A percentile compares a stretch with the other conserved stretches of the same genome.
These are phyloP conservation scores for Rhinichthys osculus DNA, from an alignment of 2,797 vertebrate genomes.

Conservation along the genomic window DNA sequence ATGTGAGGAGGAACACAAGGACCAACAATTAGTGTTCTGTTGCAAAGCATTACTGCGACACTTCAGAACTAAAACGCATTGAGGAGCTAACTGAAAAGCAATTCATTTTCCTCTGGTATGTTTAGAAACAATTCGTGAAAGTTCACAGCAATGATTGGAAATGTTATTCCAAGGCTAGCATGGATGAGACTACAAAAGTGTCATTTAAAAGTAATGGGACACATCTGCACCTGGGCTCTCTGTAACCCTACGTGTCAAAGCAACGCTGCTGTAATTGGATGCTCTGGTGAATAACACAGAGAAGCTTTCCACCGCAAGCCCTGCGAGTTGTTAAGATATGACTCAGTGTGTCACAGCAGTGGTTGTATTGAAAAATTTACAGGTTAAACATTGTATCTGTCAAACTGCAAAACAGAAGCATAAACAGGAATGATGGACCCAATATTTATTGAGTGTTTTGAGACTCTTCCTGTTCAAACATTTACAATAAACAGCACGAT, in stretches of 20 bases:
- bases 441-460: background rate
- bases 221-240: background rate
- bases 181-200: background rate
- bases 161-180: background rate
- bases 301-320: background rate
- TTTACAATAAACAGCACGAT: background rate
- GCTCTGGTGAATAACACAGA: background rate
- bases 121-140: background rate
- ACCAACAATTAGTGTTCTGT: conserved; percentile 12
- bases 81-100: background rate
- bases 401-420: background rate
- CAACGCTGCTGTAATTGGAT: background rate
- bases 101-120: background rate
- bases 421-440: background rate
- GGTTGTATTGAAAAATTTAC: conserved; percentile 15
- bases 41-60: background rate
- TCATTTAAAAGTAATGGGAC: conserved; percentile 25
- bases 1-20: conserved; percentile 9
- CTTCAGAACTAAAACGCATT: background rate
- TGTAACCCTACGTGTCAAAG: conserved; percentile 14
- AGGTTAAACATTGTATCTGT: conserved; percentile 23
- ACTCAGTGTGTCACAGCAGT: background rate
- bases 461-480: conserved; percentile 15
- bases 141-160: background rate
- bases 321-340: background rate